These are phyloP conservation scores for Tarsius wallacei DNA, from an alignment of 2,797 vertebrate species.

Conservation along the genomic window DNA sequence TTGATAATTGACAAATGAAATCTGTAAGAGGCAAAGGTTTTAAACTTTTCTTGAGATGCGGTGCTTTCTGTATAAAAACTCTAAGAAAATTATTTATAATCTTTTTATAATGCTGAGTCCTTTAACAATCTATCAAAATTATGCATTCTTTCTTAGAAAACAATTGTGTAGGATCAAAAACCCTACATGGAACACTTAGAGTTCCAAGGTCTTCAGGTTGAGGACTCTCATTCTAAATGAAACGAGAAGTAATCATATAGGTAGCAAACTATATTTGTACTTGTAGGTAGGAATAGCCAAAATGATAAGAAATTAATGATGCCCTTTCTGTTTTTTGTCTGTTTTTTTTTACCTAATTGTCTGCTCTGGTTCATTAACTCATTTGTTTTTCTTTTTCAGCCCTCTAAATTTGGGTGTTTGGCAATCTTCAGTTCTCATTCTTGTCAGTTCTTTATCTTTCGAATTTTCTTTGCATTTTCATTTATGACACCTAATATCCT, in stretches of 20 bases:
- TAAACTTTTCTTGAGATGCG: conserved; percentile 46
- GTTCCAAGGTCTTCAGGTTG: neutral
- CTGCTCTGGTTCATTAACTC: neutral
- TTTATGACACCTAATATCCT: neutral
- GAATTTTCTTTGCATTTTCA: conserved; percentile 42
- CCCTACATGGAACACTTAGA: neutral
- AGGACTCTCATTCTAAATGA: neutral
- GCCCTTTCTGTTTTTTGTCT: neutral
- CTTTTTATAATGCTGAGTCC: conserved; percentile 13
- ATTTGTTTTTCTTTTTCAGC: neutral
- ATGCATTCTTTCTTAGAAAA: conserved; percentile 29
- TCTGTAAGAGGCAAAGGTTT: conserved; percentile 45
- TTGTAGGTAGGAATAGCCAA: conserved; percentile 19
- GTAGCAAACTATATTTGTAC: neutral
- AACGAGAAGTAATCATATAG: conserved; percentile 3
- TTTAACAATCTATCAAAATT: conserved; percentile 53
- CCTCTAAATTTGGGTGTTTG: neutral
- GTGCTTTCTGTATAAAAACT: neutral
- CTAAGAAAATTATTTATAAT: conserved; percentile 54
- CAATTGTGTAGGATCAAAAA: neutral
- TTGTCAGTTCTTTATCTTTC: conserved; percentile 7
- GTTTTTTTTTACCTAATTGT: neutral
- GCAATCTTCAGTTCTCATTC: neutral
- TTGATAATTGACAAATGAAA: conserved; percentile 51
- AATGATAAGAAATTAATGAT: neutral